A percentile compares a stretch with the other conserved stretches of the same genome.
Evolutionary conservation across 2,113 vertebrate genomes (phyloP).

Genomic region (Aptenodytes patagonicus): DNA sequence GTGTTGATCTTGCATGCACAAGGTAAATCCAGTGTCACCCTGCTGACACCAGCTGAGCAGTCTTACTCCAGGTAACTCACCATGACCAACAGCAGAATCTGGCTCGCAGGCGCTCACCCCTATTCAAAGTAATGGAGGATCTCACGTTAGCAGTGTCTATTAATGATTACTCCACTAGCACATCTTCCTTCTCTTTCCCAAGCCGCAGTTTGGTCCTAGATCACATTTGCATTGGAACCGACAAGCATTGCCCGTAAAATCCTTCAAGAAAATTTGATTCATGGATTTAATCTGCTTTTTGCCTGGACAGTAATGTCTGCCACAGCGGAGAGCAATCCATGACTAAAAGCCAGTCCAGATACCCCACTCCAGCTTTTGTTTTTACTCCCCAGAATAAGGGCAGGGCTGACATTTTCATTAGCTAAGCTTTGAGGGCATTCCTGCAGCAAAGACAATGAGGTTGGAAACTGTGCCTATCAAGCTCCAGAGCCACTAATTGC

Average conservation of each 20-base stretch:
- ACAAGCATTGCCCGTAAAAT: neutral
- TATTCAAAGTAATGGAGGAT: rapidly evolving
- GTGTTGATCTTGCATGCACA: rapidly evolving
- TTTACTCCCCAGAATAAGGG: neutral
- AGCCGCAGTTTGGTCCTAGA: neutral
- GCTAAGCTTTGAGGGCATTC: neutral
- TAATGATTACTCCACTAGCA: neutral
- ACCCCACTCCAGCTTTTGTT: neutral
- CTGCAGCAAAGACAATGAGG: neutral
- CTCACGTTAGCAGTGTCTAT: neutral
- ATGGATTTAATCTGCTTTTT: neutral
- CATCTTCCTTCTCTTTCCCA: neutral
- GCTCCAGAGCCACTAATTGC: neutral
- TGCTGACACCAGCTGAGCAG: neutral
- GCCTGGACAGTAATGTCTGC: neutral
- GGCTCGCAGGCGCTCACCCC: rapidly evolving
- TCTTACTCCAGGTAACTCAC: neutral
- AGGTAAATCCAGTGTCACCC: neutral
- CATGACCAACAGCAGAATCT: neutral
- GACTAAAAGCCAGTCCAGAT: neutral
- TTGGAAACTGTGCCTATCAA: neutral
- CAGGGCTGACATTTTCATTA: neutral
- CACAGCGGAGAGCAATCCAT: neutral
- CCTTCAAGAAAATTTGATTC: neutral
- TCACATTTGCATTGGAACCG: neutral